Percentiles rank a stretch among this genome's conserved stretches.
phyloP scores from a whole-genome alignment of 2,888 invertebrate genomes.

The Chironomus tentans region DNA sequence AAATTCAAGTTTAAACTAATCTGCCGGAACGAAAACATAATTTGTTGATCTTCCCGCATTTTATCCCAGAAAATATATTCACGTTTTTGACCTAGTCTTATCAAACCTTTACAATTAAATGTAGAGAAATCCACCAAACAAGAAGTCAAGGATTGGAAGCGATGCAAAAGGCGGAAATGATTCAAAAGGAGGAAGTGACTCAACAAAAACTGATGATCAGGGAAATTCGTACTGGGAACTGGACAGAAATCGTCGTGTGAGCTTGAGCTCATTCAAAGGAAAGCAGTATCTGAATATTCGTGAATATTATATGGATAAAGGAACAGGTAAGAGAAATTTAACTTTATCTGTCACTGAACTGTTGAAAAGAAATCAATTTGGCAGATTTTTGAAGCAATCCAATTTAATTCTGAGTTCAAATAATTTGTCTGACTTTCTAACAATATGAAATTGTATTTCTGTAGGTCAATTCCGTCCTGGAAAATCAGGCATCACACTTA shows the following conservation, averaged over 20 bases:
- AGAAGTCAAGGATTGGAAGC: background rate
- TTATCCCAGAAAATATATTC: too few species aligned
- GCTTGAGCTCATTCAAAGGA: slow-evolving; percentile 17
- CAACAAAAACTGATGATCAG: slow-evolving; percentile 2
- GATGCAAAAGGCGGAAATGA: background rate
- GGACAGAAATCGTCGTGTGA: slow-evolving; percentile 11
- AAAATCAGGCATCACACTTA: slow-evolving; percentile 8
- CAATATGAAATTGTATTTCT: too few species aligned
- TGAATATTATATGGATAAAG: slow-evolving; percentile 12
- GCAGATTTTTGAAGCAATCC: too few species aligned
- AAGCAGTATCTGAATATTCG: slow-evolving; percentile 12
- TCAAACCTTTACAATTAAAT: too few species aligned
- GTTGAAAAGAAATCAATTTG: too few species aligned
- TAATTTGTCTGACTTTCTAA: too few species aligned
- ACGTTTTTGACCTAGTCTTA: too few species aligned
- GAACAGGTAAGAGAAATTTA: background rate
- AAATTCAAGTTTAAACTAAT: too few species aligned
- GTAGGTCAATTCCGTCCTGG: slow-evolving; percentile 11
- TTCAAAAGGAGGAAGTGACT: background rate
- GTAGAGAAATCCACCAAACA: background rate
- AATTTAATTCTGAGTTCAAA: too few species aligned
- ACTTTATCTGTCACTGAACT: too few species aligned
- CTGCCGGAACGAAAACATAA: too few species aligned
- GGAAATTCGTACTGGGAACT: slow-evolving; percentile 9
- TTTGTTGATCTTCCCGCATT: too few species aligned